Conservation (phyloP, 1,140 invertebrate genomes). For the Drosophila paulistorum region DNA sequence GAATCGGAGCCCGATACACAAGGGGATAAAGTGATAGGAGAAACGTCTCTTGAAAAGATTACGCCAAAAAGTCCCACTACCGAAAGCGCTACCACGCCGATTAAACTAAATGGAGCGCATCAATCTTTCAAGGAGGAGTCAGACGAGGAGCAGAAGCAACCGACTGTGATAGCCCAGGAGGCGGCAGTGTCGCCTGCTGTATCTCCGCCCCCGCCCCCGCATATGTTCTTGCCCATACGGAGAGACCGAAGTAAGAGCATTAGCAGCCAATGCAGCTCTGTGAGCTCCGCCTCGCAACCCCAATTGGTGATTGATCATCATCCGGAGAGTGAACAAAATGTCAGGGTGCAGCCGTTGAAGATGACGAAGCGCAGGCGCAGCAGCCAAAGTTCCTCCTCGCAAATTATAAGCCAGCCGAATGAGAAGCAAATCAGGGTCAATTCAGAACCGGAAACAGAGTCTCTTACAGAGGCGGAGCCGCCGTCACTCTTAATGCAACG, state of each 20-base stretch:
- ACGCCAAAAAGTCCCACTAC: conserved; percentile 1
- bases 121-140: conserved; percentile 1
- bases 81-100: neutral
- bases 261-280: conserved; percentile 51
- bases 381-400: conserved; percentile 45
- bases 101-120: conserved; percentile 61
- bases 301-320: conserved; percentile 73
- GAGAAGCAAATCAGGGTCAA: neutral
- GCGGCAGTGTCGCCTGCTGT: neutral
- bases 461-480: neutral
- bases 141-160: conserved; percentile 28
- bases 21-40: conserved; percentile 19
- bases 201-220: neutral
- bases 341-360: conserved; percentile 24
- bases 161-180: conserved; percentile 64
- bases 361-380: conserved; percentile 35
- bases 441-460: conserved; percentile 35
- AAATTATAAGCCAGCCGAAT: conserved; percentile 4
- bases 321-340: conserved; percentile 60
- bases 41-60: neutral
- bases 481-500: conserved; percentile 66
- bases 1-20: conserved; percentile 46
- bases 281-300: conserved; percentile 64
- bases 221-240: conserved; percentile 29
- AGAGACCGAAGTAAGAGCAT: conserved; percentile 24